phyloP scores from a whole-genome alignment of 2,888 invertebrate species.

The Zootermopsis nevadensis region DNA sequence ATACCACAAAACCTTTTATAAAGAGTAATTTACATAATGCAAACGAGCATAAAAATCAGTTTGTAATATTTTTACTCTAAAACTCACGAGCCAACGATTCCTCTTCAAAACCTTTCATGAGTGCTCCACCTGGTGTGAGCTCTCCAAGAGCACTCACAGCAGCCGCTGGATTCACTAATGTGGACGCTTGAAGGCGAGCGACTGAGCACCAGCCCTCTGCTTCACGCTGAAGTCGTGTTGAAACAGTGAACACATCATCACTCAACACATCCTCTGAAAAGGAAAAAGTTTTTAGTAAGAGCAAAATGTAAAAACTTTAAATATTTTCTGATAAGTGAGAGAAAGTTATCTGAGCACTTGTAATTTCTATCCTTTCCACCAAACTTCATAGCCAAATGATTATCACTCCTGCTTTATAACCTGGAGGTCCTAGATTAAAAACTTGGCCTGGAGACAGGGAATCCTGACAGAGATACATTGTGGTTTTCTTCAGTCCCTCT shows the following conservation, averaged over 20 bases:
- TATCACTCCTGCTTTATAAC: too few species aligned
- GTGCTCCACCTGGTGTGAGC: constrained; percentile 88
- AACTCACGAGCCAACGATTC: constrained; percentile 71
- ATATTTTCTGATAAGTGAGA: not conserved
- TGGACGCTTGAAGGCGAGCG: constrained; percentile 69
- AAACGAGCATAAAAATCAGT: too few species aligned
- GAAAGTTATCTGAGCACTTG: too few species aligned
- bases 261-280: constrained; percentile 57
- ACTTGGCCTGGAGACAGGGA: too few species aligned
- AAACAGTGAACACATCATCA: constrained; percentile 56
- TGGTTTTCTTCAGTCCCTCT: too few species aligned
- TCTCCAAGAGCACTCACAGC: constrained; percentile 89
- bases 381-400: too few species aligned
- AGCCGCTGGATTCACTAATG: constrained; percentile 76
- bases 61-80: not conserved
- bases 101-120: constrained; percentile 90
- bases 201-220: constrained; percentile 59
- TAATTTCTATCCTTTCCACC: too few species aligned
- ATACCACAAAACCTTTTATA: too few species aligned
- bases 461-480: too few species aligned
- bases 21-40: too few species aligned
- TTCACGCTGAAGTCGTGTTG: constrained; percentile 57
- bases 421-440: too few species aligned
- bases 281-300: not conserved
- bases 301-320: not conserved